Percentiles rank a stretch among this genome's conserved stretches.
Conservation (phyloP, 2,113 vertebrate species). For the Mormyrus lacerda region DNA sequence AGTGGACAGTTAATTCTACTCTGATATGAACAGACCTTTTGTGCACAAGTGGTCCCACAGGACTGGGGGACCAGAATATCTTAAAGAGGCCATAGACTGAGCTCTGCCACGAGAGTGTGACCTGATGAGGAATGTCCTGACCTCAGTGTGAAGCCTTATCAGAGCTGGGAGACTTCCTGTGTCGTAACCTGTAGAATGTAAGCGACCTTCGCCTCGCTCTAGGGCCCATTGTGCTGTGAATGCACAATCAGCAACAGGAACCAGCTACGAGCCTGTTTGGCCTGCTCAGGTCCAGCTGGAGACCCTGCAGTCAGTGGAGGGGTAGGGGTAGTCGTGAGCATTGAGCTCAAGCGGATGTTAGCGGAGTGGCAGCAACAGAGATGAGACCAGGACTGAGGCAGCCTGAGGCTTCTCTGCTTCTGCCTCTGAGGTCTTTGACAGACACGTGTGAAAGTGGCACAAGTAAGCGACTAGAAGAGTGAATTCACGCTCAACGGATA, state of each 20-base stretch:
- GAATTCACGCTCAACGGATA: background rate
- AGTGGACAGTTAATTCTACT: background rate
- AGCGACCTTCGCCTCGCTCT: slow-evolving; percentile 25
- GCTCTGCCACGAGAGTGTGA: slow-evolving; percentile 13
- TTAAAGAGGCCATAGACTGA: background rate
- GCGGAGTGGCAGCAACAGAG: background rate
- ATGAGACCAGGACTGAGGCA: background rate
- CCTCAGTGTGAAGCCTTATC: slow-evolving; percentile 29
- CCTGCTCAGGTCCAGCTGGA: slow-evolving; percentile 13
- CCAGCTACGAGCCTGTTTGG: slow-evolving; percentile 14
- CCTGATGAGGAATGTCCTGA: slow-evolving; percentile 10
- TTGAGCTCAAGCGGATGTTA: background rate
- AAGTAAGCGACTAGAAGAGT: background rate
- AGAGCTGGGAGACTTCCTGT: slow-evolving; percentile 33
- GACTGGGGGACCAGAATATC: background rate
- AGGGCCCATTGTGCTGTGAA: slow-evolving; percentile 39
- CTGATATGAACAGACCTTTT: background rate
- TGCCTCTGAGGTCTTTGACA: background rate
- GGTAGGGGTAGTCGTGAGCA: too few relatives aligned
- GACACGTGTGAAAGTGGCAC: background rate
- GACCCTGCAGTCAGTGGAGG: background rate
- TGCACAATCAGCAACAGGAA: slow-evolving; percentile 43
- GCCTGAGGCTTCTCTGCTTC: background rate
- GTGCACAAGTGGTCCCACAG: background rate
- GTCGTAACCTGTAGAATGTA: slow-evolving; percentile 21